Evolutionary conservation across 1,140 invertebrate species (phyloP).

Genomic region (Euschistus heros): DNA sequence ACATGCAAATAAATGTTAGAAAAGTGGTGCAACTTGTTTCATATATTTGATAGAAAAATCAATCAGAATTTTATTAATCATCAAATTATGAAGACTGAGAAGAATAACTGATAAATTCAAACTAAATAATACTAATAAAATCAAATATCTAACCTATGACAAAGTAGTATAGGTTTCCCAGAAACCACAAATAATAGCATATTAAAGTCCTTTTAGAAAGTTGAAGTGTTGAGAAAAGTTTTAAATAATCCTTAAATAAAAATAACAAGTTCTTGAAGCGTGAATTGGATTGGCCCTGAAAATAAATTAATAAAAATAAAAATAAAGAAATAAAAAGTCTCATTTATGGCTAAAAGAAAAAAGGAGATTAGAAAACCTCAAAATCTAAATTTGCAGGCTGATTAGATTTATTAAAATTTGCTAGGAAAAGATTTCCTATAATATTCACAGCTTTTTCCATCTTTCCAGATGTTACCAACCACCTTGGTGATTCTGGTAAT

Average conservation of each 20-base stretch:
- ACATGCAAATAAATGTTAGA: too few species aligned
- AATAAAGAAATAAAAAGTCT: conserved; percentile 9
- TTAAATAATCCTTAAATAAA: conserved; percentile 19
- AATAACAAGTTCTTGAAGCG: conserved; percentile 21
- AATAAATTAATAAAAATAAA: too few species aligned
- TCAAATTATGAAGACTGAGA: too few species aligned
- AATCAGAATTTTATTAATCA: too few species aligned
- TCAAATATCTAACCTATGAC: conserved; percentile 31
- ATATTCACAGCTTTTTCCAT: conserved; percentile 33
- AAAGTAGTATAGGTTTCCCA: conserved; percentile 41
- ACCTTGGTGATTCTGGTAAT: conserved; percentile 40
- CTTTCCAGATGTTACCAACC: conserved; percentile 36
- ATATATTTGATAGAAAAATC: too few species aligned
- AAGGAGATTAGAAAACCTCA: too few species aligned
- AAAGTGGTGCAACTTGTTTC: too few species aligned
- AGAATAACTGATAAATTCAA: too few species aligned
- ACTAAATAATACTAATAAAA: too few species aligned
- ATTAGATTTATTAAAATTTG: too few species aligned
- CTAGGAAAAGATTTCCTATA: conserved; percentile 5
- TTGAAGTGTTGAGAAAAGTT: conserved; percentile 29
- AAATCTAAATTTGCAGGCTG: too few species aligned
- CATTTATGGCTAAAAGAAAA: not conserved
- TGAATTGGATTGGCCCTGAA: not conserved
- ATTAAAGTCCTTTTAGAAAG: conserved; percentile 32
- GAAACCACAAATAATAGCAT: conserved; percentile 36